A percentile compares a stretch with the other conserved stretches of the same genome.
Conservation (phyloP, 2,113 vertebrate species). For the Siniperca knerii region DNA sequence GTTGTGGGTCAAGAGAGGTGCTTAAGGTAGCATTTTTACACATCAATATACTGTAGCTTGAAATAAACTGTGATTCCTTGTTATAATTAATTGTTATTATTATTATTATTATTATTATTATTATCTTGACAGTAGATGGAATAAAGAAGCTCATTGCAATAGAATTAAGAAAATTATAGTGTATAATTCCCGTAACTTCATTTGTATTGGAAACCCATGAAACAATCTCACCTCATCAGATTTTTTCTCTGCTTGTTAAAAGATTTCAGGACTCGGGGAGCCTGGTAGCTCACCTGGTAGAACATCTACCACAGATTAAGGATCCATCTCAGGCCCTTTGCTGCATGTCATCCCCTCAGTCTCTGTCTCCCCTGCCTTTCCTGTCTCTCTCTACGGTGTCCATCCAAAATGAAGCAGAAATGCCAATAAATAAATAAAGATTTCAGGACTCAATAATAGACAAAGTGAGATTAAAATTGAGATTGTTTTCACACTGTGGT, state of each 20-base stretch:
- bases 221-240: not conserved
- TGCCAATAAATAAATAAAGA: too few species aligned
- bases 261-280: not conserved
- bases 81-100: not conserved
- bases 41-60: not conserved
- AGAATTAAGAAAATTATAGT: not conserved
- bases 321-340: too few species aligned
- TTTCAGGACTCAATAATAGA: not conserved
- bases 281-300: too few species aligned
- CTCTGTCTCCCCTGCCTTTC: too few species aligned
- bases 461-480: not conserved
- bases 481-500: not conserved
- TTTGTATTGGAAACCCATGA: not conserved
- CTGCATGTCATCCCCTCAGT: too few species aligned
- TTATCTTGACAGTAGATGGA: not conserved
- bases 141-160: not conserved
- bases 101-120: not conserved
- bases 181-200: not conserved
- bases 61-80: not conserved
- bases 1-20: too few species aligned
- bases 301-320: too few species aligned
- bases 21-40: not conserved
- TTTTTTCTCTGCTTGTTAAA: not conserved
- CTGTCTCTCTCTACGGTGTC: too few species aligned
- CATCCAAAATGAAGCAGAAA: too few species aligned